These are phyloP conservation scores for Caenorhabditis angaria DNA, from an alignment of 2,888 invertebrate genomes.

Conservation along the genomic window DNA sequence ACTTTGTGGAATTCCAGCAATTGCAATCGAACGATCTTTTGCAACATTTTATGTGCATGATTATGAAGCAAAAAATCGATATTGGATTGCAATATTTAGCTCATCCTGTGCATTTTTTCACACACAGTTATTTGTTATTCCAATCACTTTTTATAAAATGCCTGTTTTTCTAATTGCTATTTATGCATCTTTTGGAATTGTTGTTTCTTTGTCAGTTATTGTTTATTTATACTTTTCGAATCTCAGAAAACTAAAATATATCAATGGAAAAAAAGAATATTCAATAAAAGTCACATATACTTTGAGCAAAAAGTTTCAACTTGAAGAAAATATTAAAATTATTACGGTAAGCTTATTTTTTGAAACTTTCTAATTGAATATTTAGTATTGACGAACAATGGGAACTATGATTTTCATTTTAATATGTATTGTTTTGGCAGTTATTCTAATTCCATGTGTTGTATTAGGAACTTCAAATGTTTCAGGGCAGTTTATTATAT, in stretches of 20 bases:
- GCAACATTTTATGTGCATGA: conserved; percentile 11
- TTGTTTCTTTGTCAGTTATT: background rate
- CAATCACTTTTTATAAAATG: background rate
- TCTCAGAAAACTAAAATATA: background rate
- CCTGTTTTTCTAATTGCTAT: background rate
- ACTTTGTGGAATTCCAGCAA: conserved; percentile 17
- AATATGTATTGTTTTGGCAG: background rate
- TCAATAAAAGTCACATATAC: conserved; percentile 10
- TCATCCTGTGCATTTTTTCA: background rate
- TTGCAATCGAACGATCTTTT: conserved; percentile 25
- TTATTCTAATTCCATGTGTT: background rate
- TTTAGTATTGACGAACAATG: conserved; percentile 1
- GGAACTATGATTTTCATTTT: background rate
- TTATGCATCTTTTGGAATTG: background rate
- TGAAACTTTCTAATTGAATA: background rate
- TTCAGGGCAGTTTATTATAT: background rate
- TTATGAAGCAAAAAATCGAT: conserved; percentile 6
- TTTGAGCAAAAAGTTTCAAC: conserved; percentile 36
- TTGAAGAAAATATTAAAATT: conserved; percentile 37
- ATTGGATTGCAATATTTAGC: conserved; percentile 3
- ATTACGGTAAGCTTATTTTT: conserved; percentile 12
- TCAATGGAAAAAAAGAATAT: background rate
- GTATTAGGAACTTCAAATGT: background rate
- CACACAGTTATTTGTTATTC: conserved; percentile 2
- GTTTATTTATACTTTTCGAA: background rate